phyloP scores from a whole-genome alignment of 1,140 invertebrate species.

The Zeugodacus cucurbitae region DNA sequence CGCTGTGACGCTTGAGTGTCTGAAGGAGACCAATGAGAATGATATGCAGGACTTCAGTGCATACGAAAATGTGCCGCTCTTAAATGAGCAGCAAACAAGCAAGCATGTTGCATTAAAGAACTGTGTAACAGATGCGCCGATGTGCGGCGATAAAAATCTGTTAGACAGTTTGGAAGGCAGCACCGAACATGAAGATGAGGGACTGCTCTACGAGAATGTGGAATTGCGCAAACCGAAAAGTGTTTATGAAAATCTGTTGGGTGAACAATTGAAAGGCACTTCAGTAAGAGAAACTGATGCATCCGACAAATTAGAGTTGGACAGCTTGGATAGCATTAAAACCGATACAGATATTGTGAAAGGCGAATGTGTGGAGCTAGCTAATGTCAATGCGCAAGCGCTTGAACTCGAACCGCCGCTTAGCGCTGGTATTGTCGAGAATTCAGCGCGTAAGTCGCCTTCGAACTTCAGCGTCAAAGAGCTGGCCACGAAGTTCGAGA shows the following conservation, averaged over 20 bases:
- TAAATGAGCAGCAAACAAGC: background rate
- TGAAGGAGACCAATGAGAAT: conserved; percentile 51
- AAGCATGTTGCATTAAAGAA: background rate
- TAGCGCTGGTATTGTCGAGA: background rate
- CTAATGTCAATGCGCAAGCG: background rate
- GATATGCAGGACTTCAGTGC: conserved; percentile 50
- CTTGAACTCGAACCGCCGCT: background rate
- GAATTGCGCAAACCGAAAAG: conserved; percentile 65
- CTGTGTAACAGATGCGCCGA: background rate
- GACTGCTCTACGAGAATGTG: conserved; percentile 63
- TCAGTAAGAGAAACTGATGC: conserved; percentile 39
- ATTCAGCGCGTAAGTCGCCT: conserved; percentile 54
- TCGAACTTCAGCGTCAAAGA: conserved; percentile 69
- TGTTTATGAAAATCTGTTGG: conserved; percentile 69
- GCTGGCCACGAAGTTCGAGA: conserved; percentile 70
- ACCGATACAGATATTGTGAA: conserved; percentile 43
- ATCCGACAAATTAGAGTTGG: conserved; percentile 57
- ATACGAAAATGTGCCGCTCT: background rate
- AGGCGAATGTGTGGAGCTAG: background rate
- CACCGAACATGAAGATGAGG: conserved; percentile 27
- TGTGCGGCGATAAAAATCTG: background rate
- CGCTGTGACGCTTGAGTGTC: conserved; percentile 62
- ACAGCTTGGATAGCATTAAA: conserved; percentile 64
- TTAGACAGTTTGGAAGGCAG: conserved; percentile 20
- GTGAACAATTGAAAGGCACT: conserved; percentile 58